These are phyloP conservation scores for Chirona hameri DNA, from an alignment of 2,888 invertebrate species.

Conservation along the genomic window DNA sequence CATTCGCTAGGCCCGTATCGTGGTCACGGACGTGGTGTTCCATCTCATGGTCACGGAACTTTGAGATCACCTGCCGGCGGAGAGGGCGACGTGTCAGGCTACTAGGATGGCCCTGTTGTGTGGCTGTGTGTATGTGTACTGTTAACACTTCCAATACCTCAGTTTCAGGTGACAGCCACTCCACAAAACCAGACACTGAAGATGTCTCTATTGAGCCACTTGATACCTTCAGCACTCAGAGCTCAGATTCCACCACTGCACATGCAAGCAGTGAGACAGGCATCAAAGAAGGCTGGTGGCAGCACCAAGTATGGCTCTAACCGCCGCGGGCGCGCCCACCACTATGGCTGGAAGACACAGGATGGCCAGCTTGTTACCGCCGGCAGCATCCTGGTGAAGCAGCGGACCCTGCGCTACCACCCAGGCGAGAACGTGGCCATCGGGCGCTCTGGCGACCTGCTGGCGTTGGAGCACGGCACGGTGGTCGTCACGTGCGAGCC, in stretches of 20 bases:
- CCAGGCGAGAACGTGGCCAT: conserved; percentile 7
- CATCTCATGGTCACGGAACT: conserved; percentile 94
- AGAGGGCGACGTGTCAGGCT: too few relatives aligned
- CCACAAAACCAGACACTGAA: neutral
- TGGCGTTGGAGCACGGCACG: neutral
- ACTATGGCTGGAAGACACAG: neutral
- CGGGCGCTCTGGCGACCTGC: neutral
- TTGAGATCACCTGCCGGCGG: conserved; percentile 65
- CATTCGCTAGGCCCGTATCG: conserved; percentile 87
- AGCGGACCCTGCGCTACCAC: neutral
- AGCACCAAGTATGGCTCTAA: neutral
- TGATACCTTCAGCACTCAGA: neutral
- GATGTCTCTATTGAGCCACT: neutral
- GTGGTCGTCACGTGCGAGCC: conserved; percentile 12
- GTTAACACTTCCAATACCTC: too few relatives aligned
- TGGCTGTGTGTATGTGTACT: too few relatives aligned
- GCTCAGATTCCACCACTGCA: neutral
- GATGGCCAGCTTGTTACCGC: too few relatives aligned
- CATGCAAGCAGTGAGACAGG: neutral
- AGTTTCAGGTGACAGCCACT: too few relatives aligned
- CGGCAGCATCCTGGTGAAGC: too few relatives aligned
- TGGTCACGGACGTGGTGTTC: too few relatives aligned
- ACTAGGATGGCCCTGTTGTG: too few relatives aligned
- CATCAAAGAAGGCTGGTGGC: neutral
- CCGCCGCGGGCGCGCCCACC: neutral